Evolutionary conservation across 2,888 invertebrate species (phyloP).

Genomic region (Myathropa florea): DNA sequence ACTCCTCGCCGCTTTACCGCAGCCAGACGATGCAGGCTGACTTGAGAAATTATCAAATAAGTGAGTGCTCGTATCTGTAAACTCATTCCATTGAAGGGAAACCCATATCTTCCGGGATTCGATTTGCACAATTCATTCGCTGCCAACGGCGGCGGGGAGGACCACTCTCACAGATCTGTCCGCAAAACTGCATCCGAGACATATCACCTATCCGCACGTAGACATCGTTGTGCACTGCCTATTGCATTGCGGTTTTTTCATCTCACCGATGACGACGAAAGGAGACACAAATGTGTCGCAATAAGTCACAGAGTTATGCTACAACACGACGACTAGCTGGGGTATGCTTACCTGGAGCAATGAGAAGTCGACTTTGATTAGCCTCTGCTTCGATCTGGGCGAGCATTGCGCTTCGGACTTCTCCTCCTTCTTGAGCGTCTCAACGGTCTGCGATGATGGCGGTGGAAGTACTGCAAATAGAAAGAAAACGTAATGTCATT

Average conservation of each 20-base stretch:
- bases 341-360: constrained; percentile 84
- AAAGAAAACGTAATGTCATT: constrained; percentile 52
- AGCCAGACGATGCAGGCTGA: background rate
- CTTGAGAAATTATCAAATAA: constrained; percentile 28
- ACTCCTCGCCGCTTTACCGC: background rate
- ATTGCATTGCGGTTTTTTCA: constrained; percentile 55
- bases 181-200: constrained; percentile 27
- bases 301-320: constrained; percentile 62
- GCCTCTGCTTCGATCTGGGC: constrained; percentile 81
- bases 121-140: constrained; percentile 53
- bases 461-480: constrained; percentile 80
- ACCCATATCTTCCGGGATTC: constrained; percentile 57
- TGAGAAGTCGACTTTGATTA: constrained; percentile 93
- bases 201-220: constrained; percentile 21
- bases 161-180: constrained; percentile 16
- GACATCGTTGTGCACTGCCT: constrained; percentile 11
- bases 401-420: constrained; percentile 80
- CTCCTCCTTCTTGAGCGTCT: constrained; percentile 75
- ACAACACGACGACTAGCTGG: constrained; percentile 23
- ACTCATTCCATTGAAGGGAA: constrained; percentile 23
- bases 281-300: constrained; percentile 50
- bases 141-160: background rate
- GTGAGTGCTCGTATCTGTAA: constrained; percentile 9
- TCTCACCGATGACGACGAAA: constrained; percentile 43
- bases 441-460: constrained; percentile 73